Conservation (phyloP, 1,140 invertebrate species). For the Chironomus tepperi region DNA sequence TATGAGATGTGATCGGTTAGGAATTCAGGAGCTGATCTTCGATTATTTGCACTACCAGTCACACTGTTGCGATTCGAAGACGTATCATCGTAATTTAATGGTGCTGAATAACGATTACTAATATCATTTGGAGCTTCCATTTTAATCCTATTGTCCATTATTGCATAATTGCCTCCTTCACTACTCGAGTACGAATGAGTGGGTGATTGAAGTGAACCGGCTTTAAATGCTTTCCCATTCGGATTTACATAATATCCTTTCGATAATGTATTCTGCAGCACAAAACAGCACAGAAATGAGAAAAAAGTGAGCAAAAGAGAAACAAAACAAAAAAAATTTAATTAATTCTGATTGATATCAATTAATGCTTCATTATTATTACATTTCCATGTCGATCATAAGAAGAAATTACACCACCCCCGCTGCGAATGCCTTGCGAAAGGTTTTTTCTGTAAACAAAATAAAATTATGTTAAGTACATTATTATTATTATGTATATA, state of each 20-base stretch:
- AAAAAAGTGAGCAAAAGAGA: not conserved
- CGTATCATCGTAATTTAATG: not conserved
- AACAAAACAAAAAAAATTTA: not conserved
- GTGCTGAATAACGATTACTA: not conserved
- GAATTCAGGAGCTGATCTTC: constrained; percentile 3
- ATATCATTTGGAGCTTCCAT: not conserved
- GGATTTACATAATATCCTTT: constrained; percentile 20
- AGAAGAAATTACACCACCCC: not conserved
- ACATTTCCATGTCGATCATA: constrained; percentile 22
- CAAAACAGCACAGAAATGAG: not conserved
- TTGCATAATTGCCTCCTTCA: constrained; percentile 40
- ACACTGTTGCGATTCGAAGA: not conserved
- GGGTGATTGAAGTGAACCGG: constrained; percentile 30
- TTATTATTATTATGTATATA: not conserved
- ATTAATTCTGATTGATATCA: not conserved
- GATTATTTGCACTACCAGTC: not conserved
- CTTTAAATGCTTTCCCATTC: constrained; percentile 16
- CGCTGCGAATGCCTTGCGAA: not conserved
- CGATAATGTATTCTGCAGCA: not conserved
- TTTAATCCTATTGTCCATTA: constrained; percentile 29
- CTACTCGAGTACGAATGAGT: constrained; percentile 40
- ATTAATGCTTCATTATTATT: constrained; percentile 42
- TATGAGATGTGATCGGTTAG: not conserved
- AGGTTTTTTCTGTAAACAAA: constrained; percentile 23
- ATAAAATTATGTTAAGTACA: not conserved